Conservation (phyloP, 1,140 invertebrate species). For the Hylyphantes graminicola region DNA sequence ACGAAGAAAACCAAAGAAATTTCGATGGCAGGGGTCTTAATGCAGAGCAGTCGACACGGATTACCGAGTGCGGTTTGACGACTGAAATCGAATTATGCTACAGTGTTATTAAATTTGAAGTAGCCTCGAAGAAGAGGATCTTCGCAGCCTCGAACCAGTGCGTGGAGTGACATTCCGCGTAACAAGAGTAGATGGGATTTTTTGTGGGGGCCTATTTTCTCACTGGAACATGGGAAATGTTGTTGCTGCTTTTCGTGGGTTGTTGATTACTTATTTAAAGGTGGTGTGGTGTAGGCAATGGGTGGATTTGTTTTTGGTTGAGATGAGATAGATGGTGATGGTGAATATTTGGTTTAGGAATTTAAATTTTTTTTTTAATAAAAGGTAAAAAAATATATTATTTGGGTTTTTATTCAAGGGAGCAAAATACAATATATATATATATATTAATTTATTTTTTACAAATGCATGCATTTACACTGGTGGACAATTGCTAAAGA, state of each 20-base stretch:
- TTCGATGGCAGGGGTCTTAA: constrained; percentile 30
- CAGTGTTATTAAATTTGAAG: constrained; percentile 55
- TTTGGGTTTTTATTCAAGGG: no score
- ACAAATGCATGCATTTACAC: no score
- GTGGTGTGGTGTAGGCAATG: background rate
- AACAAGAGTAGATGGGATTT: constrained; percentile 35
- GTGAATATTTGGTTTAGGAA: background rate
- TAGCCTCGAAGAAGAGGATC: constrained; percentile 20
- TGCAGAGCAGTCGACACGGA: constrained; percentile 34
- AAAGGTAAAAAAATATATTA: no score
- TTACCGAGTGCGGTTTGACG: constrained; percentile 56
- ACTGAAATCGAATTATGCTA: constrained; percentile 53
- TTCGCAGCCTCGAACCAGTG: background rate
- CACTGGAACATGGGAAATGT: background rate
- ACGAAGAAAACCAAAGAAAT: constrained; percentile 27
- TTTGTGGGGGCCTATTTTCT: constrained; percentile 15
- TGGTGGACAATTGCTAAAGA: no score
- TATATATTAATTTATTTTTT: no score
- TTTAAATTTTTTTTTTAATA: no score
- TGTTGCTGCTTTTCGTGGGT: background rate
- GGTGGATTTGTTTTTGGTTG: constrained; percentile 7
- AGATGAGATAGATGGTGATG: constrained; percentile 5
- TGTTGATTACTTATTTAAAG: background rate
- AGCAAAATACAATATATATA: no score
- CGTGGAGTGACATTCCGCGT: constrained; percentile 35